Evolutionary conservation across 1,140 invertebrate genomes (phyloP).

Genomic region (Atta cephalotes): DNA sequence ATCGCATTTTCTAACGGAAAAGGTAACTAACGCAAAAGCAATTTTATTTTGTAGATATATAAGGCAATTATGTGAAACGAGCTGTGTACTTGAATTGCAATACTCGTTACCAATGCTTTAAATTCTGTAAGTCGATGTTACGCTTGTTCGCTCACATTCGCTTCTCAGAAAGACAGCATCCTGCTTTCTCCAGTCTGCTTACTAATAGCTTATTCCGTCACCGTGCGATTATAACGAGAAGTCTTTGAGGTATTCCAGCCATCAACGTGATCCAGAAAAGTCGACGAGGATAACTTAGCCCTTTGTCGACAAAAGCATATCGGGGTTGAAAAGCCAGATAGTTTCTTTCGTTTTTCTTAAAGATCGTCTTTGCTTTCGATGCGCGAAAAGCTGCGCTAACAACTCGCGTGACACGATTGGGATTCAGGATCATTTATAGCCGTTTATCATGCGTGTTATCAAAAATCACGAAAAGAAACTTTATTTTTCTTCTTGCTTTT

Average conservation of each 20-base stretch:
- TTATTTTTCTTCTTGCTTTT: too few species aligned
- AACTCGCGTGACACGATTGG: neutral
- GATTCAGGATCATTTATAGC: slow-evolving; percentile 5
- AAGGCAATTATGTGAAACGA: slow-evolving; percentile 11
- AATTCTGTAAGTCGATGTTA: slow-evolving; percentile 7
- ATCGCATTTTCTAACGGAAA: neutral
- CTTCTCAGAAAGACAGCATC: slow-evolving; percentile 5
- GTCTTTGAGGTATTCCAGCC: neutral
- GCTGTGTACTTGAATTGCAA: neutral
- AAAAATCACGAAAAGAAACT: neutral
- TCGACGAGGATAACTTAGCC: slow-evolving; percentile 6
- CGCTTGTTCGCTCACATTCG: neutral
- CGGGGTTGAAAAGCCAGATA: slow-evolving; percentile 27
- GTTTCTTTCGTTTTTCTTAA: slow-evolving; percentile 22
- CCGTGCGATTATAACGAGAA: slow-evolving; percentile 22
- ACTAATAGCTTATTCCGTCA: slow-evolving; percentile 45
- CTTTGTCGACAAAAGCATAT: slow-evolving; percentile 22
- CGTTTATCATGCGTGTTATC: neutral
- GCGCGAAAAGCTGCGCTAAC: slow-evolving; percentile 7
- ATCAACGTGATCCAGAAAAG: slow-evolving; percentile 16
- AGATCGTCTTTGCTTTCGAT: neutral
- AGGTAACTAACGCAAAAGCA: neutral
- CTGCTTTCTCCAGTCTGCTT: neutral
- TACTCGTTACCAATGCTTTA: neutral
- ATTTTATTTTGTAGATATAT: slow-evolving; percentile 1